Evolutionary conservation across 2,113 vertebrate species (phyloP).

Genomic region (Pandion haliaetus): DNA sequence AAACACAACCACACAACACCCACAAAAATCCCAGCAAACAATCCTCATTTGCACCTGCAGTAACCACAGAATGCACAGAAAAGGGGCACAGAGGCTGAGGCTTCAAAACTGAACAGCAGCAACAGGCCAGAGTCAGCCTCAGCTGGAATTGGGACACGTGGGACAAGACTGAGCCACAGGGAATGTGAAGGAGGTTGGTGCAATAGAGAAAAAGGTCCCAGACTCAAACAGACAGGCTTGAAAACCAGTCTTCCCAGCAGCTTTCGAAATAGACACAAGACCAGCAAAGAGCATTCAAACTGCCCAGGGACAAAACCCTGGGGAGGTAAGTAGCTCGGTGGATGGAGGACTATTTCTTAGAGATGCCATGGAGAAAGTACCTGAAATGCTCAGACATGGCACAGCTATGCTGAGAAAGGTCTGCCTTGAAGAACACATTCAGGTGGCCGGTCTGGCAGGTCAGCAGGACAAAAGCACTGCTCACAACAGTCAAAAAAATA

Average conservation of each 20-base stretch:
- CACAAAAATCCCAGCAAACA: neutral
- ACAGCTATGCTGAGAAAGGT: neutral
- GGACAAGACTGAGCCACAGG: neutral
- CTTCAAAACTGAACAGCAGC: neutral
- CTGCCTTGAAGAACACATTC: neutral
- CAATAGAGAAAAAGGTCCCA: neutral
- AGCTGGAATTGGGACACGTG: fast-evolving
- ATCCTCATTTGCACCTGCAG: neutral
- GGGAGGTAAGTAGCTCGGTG: neutral
- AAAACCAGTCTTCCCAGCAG: neutral
- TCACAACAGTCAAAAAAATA: neutral
- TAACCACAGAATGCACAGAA: neutral
- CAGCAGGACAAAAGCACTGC: neutral
- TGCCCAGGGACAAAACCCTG: neutral
- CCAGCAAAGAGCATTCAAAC: neutral
- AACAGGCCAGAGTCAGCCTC: neutral
- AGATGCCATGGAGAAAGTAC: neutral
- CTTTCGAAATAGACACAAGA: neutral
- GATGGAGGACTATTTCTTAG: neutral
- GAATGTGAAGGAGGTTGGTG: neutral
- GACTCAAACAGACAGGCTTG: neutral
- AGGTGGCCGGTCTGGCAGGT: neutral
- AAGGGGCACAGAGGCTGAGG: neutral
- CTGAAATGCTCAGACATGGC: neutral
- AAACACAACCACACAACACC: neutral